Conservation (phyloP, 2,113 vertebrate genomes). For the Grammomys dolichurus region DNA sequence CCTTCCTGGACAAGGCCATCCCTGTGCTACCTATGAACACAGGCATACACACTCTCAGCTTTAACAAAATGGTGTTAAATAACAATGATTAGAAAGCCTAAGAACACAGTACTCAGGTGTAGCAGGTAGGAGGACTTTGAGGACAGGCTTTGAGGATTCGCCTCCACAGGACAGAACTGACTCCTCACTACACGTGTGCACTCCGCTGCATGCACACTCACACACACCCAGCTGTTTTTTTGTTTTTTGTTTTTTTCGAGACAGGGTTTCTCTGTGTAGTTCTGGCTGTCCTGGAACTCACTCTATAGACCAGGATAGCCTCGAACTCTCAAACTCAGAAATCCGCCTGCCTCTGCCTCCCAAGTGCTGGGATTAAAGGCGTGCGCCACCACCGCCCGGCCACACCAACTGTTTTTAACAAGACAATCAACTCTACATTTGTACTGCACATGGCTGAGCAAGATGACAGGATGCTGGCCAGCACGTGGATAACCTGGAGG, state of each 20-base stretch:
- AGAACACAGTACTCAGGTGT: too few relatives aligned
- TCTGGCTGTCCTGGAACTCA: too few relatives aligned
- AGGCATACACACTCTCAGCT: not conserved
- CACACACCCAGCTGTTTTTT: not conserved
- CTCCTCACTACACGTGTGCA: not conserved
- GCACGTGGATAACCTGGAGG: not conserved
- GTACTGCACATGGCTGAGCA: not conserved
- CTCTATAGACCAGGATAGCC: too few relatives aligned
- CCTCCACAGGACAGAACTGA: not conserved
- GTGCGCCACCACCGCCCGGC: too few relatives aligned
- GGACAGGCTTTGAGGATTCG: not conserved
- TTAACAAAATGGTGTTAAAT: not conserved
- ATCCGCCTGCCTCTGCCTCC: too few relatives aligned
- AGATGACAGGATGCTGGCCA: not conserved
- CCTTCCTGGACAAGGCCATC: not conserved
- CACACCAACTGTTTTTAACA: not conserved
- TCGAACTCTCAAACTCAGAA: too few relatives aligned
- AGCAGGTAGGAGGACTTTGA: not conserved
- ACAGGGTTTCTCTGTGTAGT: too few relatives aligned
- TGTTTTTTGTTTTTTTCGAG: too few relatives aligned
- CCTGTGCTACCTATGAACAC: not conserved
- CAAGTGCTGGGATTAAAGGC: too few relatives aligned
- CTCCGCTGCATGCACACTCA: not conserved
- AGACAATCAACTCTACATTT: not conserved
- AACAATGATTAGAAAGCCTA: not conserved